A percentile compares a stretch with the other conserved stretches of the same genome.
Conservation (phyloP, 2,888 invertebrate species). For the Limnephilus rhombicus region DNA sequence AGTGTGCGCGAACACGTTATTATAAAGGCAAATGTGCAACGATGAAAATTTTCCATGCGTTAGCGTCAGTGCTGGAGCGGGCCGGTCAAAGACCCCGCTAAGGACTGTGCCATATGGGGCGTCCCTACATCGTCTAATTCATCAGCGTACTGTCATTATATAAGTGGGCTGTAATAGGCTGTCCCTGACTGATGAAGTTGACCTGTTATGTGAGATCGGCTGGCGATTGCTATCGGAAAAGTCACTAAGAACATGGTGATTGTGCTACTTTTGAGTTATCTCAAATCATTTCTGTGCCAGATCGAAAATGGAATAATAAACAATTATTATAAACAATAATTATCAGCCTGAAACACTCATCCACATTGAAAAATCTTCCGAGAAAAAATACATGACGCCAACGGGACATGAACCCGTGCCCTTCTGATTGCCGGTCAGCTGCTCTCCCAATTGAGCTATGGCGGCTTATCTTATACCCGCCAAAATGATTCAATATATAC, state of each 20-base stretch:
- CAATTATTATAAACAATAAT: no score
- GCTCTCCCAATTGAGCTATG: no score
- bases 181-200: not conserved
- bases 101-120: not conserved
- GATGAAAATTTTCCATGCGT: slow-evolving; percentile 43
- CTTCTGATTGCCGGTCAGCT: no score
- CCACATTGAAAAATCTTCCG: no score
- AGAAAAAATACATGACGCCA: no score
- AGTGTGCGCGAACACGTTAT: not conserved
- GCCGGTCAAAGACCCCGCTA: not conserved
- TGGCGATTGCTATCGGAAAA: not conserved
- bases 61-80: not conserved
- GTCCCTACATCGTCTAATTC: not conserved
- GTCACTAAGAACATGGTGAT: not conserved
- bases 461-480: no score
- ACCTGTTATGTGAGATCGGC: not conserved
- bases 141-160: not conserved
- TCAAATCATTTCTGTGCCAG: not conserved
- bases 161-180: not conserved
- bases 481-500: no score
- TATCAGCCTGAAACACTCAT: no score
- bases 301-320: no score
- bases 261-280: not conserved
- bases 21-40: slow-evolving; percentile 30
- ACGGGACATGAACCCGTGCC: no score